Percentiles rank a stretch among this genome's conserved stretches.
Evolutionary conservation across 2,888 invertebrate species (phyloP).

Genomic region (Sycophila texana): DNA sequence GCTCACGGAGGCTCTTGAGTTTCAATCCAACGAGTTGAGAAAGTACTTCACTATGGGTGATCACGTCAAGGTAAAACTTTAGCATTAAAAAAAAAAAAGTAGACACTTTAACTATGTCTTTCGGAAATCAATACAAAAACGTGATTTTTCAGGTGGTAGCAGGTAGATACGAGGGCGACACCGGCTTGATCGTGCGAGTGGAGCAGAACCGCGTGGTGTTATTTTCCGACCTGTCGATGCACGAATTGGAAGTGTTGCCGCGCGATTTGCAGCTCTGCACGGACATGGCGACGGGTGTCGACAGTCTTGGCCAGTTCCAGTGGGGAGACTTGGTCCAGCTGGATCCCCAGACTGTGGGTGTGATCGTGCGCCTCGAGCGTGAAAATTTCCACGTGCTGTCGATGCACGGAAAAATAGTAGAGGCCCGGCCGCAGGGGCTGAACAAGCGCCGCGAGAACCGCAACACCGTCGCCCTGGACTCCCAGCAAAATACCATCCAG

Average conservation of each 20-base stretch:
- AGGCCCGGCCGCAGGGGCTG: slow-evolving; percentile 94
- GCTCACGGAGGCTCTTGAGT: slow-evolving; percentile 79
- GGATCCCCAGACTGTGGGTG: slow-evolving; percentile 96
- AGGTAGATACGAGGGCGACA: slow-evolving; percentile 97
- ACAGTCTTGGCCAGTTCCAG: slow-evolving; percentile 97
- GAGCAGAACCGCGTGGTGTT: slow-evolving; percentile 94
- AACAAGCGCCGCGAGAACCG: slow-evolving; percentile 93
- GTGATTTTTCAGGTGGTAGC: slow-evolving; percentile 73
- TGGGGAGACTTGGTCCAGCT: slow-evolving; percentile 98
- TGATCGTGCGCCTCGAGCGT: slow-evolving; percentile 96
- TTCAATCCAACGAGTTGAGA: slow-evolving; percentile 78
- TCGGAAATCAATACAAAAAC: too few species aligned
- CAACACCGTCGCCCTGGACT: slow-evolving; percentile 94
- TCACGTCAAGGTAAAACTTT: slow-evolving; percentile 77
- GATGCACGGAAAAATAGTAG: slow-evolving; percentile 97
- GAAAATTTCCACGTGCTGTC: slow-evolving; percentile 98
- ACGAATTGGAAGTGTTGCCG: slow-evolving; percentile 94
- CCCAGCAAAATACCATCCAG: slow-evolving; percentile 94
- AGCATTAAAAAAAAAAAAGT: neutral
- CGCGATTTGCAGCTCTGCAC: slow-evolving; percentile 90
- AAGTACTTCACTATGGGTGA: slow-evolving; percentile 81
- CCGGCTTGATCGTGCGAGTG: slow-evolving; percentile 96
- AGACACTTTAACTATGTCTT: too few species aligned
- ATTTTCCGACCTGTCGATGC: slow-evolving; percentile 98
- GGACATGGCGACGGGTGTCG: slow-evolving; percentile 99